Evolutionary conservation across 35 echinoderm and acorn worm species (phyloP).

Genomic region (Strongylocentrotus purpuratus): DNA sequence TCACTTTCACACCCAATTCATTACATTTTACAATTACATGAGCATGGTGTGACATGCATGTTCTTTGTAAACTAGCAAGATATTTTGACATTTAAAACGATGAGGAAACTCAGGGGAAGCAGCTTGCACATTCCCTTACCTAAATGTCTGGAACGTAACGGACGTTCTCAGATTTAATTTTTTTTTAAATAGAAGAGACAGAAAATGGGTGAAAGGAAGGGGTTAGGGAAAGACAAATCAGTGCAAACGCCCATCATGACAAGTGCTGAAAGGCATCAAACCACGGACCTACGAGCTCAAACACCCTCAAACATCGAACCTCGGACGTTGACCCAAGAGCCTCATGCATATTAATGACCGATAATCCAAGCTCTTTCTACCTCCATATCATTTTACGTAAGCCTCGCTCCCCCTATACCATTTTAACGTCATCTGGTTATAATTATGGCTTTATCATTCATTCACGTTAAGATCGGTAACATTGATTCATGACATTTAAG

Average conservation of each 20-base stretch:
- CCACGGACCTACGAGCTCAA: neutral
- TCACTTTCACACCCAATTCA: neutral
- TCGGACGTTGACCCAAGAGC: neutral
- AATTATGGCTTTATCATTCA: too few species aligned
- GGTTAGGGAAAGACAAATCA: neutral
- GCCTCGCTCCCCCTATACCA: neutral
- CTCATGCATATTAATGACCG: neutral
- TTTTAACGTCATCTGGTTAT: too few species aligned
- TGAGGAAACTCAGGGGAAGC: neutral
- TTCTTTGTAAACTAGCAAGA: neutral
- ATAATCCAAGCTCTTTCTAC: neutral
- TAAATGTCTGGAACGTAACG: neutral
- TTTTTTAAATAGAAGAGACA: too few species aligned
- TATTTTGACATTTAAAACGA: neutral
- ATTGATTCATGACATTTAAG: too few species aligned
- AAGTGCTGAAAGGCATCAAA: neutral
- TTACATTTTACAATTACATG: neutral
- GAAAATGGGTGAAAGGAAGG: neutral
- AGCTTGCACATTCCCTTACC: neutral
- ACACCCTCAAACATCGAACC: neutral
- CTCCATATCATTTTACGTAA: neutral
- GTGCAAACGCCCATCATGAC: neutral
- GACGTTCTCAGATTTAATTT: too few species aligned
- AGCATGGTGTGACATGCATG: neutral
- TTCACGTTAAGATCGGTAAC: too few species aligned